phyloP scores from a whole-genome alignment of 2,113 vertebrate species.

The Ia io region DNA sequence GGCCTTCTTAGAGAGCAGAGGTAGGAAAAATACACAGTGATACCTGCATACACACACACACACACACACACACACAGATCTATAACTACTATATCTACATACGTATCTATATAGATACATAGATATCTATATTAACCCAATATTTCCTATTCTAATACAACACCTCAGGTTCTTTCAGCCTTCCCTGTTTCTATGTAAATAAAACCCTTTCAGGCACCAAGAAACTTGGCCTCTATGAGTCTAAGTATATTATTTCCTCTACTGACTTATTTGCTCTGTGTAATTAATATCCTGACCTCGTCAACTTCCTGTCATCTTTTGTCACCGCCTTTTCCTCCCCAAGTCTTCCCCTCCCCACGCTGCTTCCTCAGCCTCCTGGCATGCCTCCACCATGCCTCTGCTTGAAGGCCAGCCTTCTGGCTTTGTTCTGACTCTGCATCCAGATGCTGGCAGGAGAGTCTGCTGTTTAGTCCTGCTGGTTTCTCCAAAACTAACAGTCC shows the following conservation, averaged over 20 bases:
- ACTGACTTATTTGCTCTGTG: background rate
- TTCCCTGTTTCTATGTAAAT: background rate
- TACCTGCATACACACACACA: background rate
- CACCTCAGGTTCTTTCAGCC: background rate
- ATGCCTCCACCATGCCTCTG: background rate
- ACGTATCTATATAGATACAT: background rate
- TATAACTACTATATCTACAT: background rate
- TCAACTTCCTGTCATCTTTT: background rate
- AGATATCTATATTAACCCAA: background rate
- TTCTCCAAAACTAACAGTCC: background rate
- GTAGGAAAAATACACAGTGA: background rate
- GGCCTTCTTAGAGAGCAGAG: background rate
- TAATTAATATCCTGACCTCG: background rate
- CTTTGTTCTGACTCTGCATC: background rate
- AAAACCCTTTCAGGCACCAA: background rate
- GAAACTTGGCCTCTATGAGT: background rate
- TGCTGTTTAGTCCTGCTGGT: background rate
- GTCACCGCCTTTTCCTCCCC: background rate
- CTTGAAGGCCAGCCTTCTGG: background rate
- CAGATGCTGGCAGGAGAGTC: background rate
- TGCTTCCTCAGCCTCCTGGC: background rate
- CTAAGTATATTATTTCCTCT: background rate
- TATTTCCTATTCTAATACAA: background rate
- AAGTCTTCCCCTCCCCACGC: background rate
- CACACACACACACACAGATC: background rate